Conservation (phyloP, 2,888 invertebrate genomes). For the Ptychoptera albimana region DNA sequence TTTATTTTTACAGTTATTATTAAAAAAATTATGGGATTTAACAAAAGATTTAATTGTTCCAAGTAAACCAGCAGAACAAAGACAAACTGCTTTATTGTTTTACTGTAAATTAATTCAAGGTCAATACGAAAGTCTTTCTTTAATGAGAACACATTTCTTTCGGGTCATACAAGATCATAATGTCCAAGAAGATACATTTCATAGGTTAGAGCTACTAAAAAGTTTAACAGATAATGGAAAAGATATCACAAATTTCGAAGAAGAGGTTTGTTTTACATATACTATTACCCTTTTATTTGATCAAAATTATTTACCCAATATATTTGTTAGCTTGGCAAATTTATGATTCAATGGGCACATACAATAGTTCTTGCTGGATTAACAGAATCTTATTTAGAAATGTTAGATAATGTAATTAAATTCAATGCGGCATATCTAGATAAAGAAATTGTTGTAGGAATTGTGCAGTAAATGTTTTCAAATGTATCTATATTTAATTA, state of each 20-base stretch:
- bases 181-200: slow-evolving; percentile 56
- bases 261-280: slow-evolving; percentile 32
- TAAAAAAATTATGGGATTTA: slow-evolving; percentile 65
- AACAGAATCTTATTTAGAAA: slow-evolving; percentile 56
- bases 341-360: slow-evolving; percentile 70
- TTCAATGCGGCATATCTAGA: slow-evolving; percentile 86
- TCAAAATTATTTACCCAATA: no score
- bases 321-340: slow-evolving; percentile 48
- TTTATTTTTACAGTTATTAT: slow-evolving; percentile 15
- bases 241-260: slow-evolving; percentile 75
- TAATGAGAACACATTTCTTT: slow-evolving; percentile 74
- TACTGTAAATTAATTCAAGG: slow-evolving; percentile 49
- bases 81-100: slow-evolving; percentile 57
- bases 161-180: slow-evolving; percentile 57
- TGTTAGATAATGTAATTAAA: slow-evolving; percentile 78
- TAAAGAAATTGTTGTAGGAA: slow-evolving; percentile 66
- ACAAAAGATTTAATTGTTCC: slow-evolving; percentile 62
- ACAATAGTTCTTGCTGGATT: slow-evolving; percentile 43
- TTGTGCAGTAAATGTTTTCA: slow-evolving; percentile 54
- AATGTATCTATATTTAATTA: slow-evolving; percentile 5
- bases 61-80: slow-evolving; percentile 50
- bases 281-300: no score
- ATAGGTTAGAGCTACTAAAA: slow-evolving; percentile 59
- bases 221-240: slow-evolving; percentile 79
- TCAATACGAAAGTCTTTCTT: slow-evolving; percentile 53